A percentile compares a stretch with the other conserved stretches of the same genome.
These are phyloP conservation scores for Eudyptes chrysolophus DNA, from an alignment of 2,113 vertebrate species.

Conservation along the genomic window DNA sequence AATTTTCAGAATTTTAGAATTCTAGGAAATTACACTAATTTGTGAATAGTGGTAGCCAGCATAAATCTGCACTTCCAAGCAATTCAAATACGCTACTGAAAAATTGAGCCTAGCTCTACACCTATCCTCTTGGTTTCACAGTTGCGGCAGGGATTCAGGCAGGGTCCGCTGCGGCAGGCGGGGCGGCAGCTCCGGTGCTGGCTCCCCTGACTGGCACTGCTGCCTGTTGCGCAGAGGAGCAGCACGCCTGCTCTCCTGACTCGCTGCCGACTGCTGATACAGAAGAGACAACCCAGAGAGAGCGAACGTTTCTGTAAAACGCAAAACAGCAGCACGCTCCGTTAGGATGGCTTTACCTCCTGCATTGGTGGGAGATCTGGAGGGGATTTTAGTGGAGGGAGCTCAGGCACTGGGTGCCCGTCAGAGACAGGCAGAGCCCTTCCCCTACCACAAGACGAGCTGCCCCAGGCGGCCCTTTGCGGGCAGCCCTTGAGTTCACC, in stretches of 20 bases:
- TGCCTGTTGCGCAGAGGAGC: not conserved
- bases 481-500: not conserved
- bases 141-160: not conserved
- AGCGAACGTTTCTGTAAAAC: not conserved
- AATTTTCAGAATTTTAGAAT: not conserved
- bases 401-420: not conserved
- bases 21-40: not conserved
- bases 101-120: not conserved
- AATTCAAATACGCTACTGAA: not conserved
- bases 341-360: not conserved
- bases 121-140: not conserved
- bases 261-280: not conserved
- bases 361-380: not conserved
- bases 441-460: fast-evolving
- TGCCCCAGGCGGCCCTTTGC: fast-evolving
- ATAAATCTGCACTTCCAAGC: not conserved
- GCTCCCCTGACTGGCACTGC: not conserved
- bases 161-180: not conserved
- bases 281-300: not conserved
- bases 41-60: not conserved
- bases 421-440: not conserved
- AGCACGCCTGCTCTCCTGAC: not conserved
- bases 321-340: not conserved
- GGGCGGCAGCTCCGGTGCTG: not conserved
- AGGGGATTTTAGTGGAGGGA: not conserved